Evolutionary conservation across 2,888 invertebrate species (phyloP), one percentile per base, ranked within the genome.

Genomic region (Psylliodes chrysocephalus): DNA sequence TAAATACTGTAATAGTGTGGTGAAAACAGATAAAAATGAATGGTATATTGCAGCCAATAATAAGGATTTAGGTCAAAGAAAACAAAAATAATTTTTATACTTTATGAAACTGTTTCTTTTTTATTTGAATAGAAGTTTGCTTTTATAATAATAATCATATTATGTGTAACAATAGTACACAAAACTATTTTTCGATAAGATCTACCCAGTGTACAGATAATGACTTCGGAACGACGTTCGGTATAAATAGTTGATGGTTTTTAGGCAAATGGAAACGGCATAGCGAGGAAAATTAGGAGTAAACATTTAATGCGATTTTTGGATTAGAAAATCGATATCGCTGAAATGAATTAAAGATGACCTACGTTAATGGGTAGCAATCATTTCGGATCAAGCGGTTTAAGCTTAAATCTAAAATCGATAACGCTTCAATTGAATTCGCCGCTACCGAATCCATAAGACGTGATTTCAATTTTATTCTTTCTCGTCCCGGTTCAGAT

Each of bases 331-430:
- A 61, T 61, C 60, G 47, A 61, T 61, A 54, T 46, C 46, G 38
- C 35, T 61, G 22, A 33, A 46, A 61, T 61, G 60, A 61, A 61
- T 61, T 61, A 61, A 61, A 61, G 60, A 61, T 61, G 60, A 60
- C 60, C 54, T 53, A 19, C 54, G 60, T 53, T 54, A 61, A 61
- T 61, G 60, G 60, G 54, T 61, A 53, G 46, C 53, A 38, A 61
- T 61, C 60, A 61, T 61, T 61, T 54, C n/a, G 54, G 54, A 46
- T 53, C 46, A 54, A 54, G 52, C 25, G 60, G 53, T 46, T 59
- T 59, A 28, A 59, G 49, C 59, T 59, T 59, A 59, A 59, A 59
- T 59, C 59, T 59, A 51, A 59, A 59, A 59, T 59, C 59, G 40
- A 59, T 59, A 59, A 22, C 18, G 49, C 40, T 59, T 51, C 59